A percentile compares a stretch with the other conserved stretches of the same genome.
Evolutionary conservation across 2,113 vertebrate genomes (phyloP).

Genomic region (Geococcyx californianus): DNA sequence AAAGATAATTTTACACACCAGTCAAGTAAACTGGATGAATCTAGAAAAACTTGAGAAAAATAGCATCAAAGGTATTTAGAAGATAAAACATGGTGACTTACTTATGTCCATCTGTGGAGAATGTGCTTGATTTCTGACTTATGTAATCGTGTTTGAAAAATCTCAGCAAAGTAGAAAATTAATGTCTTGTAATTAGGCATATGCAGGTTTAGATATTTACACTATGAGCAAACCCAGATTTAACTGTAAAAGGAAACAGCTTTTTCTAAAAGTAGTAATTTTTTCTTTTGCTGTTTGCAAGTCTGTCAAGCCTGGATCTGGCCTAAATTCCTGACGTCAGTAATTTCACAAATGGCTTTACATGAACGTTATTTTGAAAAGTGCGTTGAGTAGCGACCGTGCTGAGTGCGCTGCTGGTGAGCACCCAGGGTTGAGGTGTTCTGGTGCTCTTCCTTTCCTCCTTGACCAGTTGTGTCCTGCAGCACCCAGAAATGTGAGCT

Average conservation of each 20-base stretch:
- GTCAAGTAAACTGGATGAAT: background rate
- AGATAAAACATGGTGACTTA: background rate
- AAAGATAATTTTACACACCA: background rate
- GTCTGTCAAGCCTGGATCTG: background rate
- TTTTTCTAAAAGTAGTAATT: background rate
- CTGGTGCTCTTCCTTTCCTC: too few relatives aligned
- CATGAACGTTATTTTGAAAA: rapidly evolving
- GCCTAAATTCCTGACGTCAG: background rate
- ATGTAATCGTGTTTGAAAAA: background rate
- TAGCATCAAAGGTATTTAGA: background rate
- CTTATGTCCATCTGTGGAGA: background rate
- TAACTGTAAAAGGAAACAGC: background rate
- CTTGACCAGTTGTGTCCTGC: background rate
- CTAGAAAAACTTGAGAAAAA: background rate
- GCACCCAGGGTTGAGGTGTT: rapidly evolving
- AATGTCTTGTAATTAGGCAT: background rate
- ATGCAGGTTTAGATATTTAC: background rate
- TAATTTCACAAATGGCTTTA: background rate
- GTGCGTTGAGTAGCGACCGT: background rate
- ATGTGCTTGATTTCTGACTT: background rate
- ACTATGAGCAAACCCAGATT: background rate
- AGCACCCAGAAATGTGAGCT: background rate
- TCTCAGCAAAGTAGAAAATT: background rate
- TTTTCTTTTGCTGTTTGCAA: background rate
- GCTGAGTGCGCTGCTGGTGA: rapidly evolving